phyloP scores from a whole-genome alignment of 2,797 vertebrate genomes.

The Knipowitschia caucasica region DNA sequence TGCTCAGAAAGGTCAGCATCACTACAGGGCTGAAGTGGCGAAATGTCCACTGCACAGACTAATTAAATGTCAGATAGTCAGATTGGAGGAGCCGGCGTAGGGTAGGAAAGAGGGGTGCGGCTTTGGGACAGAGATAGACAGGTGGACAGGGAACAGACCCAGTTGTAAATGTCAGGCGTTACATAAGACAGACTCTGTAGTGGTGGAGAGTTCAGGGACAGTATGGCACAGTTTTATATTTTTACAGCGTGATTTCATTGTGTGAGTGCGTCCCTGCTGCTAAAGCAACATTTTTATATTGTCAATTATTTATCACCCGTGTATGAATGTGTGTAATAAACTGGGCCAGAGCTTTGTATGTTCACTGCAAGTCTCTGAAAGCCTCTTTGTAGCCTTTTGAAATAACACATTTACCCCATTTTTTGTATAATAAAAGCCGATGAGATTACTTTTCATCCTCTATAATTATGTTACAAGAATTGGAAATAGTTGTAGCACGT shows the following conservation, averaged over 20 bases:
- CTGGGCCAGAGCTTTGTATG: background rate
- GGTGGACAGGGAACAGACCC: constrained; percentile 49
- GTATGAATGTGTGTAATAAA: background rate
- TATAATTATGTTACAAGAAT: background rate
- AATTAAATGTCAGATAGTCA: constrained; percentile 82
- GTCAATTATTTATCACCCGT: background rate
- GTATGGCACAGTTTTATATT: constrained; percentile 44
- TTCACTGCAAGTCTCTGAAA: background rate
- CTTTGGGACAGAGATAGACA: constrained; percentile 33
- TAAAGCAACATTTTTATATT: background rate
- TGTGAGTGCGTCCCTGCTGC: constrained; percentile 9
- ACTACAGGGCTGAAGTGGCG: constrained; percentile 69
- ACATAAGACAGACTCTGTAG: constrained; percentile 55
- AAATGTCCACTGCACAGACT: constrained; percentile 71
- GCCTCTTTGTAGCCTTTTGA: too few relatives aligned
- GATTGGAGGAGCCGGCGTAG: constrained; percentile 28
- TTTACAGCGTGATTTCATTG: constrained; percentile 24
- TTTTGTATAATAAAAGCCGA: too few relatives aligned
- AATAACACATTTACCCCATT: too few relatives aligned
- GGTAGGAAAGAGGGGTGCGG: background rate
- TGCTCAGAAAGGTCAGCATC: constrained; percentile 74
- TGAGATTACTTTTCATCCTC: background rate
- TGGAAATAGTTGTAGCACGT: too few relatives aligned
- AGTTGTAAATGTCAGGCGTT: constrained; percentile 72
- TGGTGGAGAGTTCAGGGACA: constrained; percentile 42